A percentile compares a stretch with the other conserved stretches of the same genome.
Conservation (phyloP, 2,113 vertebrate species). For the Oreochromis aureus region DNA sequence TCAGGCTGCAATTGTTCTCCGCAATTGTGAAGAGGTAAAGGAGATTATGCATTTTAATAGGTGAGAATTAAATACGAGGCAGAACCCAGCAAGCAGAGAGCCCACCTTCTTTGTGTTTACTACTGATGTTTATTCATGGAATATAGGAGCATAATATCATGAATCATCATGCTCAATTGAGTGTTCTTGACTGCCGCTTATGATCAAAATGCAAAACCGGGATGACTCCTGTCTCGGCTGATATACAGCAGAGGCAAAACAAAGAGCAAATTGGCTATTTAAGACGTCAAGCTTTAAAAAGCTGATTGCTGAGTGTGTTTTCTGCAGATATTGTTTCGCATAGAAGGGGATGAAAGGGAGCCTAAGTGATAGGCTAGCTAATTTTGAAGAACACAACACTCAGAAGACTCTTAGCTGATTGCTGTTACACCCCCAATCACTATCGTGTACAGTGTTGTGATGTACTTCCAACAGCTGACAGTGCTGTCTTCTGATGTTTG, state of each 20-base stretch:
- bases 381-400: conserved; percentile 43
- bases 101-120: conserved; percentile 31
- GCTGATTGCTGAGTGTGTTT: conserved; percentile 56
- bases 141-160: conserved; percentile 23
- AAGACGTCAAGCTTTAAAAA: conserved; percentile 32
- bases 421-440: conserved; percentile 30
- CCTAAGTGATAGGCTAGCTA: conserved; percentile 20
- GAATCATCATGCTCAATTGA: conserved; percentile 41
- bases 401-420: conserved; percentile 39
- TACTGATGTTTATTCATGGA: conserved; percentile 50
- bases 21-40: conserved; percentile 39
- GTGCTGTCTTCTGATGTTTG: background rate
- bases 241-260: conserved; percentile 21
- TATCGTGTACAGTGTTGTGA: background rate
- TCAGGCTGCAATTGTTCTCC: conserved; percentile 61
- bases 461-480: background rate
- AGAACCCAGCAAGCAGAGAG: background rate
- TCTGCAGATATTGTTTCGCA: conserved; percentile 37
- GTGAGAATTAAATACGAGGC: conserved; percentile 40
- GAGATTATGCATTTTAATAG: conserved; percentile 64
- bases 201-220: conserved; percentile 44
- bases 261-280: conserved; percentile 44
- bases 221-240: conserved; percentile 28
- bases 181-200: conserved; percentile 50
- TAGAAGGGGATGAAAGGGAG: conserved; percentile 16